Evolutionary conservation across 2,797 vertebrate species (phyloP).

Genomic region (Galagoides demidoff): DNA sequence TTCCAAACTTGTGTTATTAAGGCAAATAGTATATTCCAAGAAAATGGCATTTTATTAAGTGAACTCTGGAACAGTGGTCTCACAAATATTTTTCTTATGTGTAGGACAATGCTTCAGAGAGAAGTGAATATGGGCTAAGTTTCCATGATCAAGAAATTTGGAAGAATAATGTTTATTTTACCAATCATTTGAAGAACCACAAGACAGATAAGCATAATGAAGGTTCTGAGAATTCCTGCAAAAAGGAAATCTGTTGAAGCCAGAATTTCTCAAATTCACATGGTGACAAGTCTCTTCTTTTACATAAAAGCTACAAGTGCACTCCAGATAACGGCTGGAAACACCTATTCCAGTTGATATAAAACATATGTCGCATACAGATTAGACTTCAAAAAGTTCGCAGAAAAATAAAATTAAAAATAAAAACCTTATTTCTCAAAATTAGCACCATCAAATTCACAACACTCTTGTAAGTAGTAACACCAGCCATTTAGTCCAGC

Average conservation of each 20-base stretch:
- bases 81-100: neutral
- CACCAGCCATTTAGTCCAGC: neutral
- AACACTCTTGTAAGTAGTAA: neutral
- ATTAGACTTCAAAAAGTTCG: neutral
- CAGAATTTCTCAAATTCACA: neutral
- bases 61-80: neutral
- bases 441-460: neutral
- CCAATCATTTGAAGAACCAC: neutral
- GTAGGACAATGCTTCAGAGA: neutral
- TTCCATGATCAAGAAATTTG: neutral
- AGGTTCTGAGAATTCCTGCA: conserved; percentile 19
- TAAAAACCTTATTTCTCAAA: neutral
- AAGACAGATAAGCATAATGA: neutral
- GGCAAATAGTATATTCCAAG: neutral
- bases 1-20: neutral
- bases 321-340: neutral
- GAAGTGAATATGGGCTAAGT: neutral
- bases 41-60: neutral
- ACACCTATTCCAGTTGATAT: neutral
- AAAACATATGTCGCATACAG: neutral
- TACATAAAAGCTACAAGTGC: neutral
- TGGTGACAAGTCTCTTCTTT: neutral
- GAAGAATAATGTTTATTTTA: conserved; percentile 10
- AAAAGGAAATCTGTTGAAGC: neutral
- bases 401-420: neutral